Conservation (phyloP, 2,797 vertebrate genomes). For the Meriones psammophilus region DNA sequence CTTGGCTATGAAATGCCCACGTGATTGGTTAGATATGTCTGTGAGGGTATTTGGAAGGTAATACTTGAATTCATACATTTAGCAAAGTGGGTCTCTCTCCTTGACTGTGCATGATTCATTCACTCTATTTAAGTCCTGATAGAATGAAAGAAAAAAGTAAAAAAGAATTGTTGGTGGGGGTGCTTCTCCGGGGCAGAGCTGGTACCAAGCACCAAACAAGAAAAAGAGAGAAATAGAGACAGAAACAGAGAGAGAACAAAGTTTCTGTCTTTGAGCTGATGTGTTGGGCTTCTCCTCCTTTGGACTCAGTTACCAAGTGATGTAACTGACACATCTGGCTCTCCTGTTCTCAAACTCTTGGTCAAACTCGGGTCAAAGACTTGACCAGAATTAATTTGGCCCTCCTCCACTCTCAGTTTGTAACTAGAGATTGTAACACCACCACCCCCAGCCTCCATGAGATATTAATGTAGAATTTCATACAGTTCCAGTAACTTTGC, state of each 20-base stretch:
- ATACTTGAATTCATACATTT: not conserved
- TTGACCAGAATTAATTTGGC: not conserved
- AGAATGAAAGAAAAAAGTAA: conserved; percentile 11
- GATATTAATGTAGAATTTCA: not conserved
- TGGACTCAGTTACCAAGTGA: not conserved
- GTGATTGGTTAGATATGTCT: not conserved
- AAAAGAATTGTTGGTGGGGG: not conserved
- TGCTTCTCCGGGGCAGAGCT: not conserved
- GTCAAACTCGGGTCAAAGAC: not conserved
- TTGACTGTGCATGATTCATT: not conserved
- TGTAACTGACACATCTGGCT: not conserved
- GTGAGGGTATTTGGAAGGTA: not conserved
- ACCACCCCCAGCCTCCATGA: not conserved
- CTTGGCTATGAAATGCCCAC: not conserved
- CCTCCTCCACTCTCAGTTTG: not conserved
- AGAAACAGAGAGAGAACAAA: not conserved
- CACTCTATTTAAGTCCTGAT: not conserved
- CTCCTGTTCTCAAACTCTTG: not conserved
- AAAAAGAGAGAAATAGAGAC: not conserved
- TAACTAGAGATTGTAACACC: not conserved
- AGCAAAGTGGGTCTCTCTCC: not conserved
- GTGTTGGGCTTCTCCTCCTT: not conserved
- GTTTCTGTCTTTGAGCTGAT: not conserved
- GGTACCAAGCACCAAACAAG: not conserved
- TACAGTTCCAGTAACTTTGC: not conserved